Evolutionary conservation across 2,888 invertebrate genomes (phyloP).

Genomic region (Harpalus rubripes): DNA sequence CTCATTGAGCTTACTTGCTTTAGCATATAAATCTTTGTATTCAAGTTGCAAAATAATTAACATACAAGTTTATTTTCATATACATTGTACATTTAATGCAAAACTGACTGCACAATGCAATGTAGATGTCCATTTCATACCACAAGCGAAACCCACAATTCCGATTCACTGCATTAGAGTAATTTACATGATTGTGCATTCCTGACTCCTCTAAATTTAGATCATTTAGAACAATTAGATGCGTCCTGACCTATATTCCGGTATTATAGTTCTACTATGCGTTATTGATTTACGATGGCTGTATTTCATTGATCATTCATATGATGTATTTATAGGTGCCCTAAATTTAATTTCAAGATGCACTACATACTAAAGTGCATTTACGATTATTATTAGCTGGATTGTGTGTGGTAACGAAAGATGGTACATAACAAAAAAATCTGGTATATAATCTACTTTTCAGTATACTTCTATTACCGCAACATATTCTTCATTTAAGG

Average conservation of each 20-base stretch:
- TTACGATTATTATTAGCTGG: neutral
- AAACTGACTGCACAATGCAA: too few relatives aligned
- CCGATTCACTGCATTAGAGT: neutral
- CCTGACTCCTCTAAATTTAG: constrained; percentile 16
- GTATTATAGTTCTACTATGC: constrained; percentile 6
- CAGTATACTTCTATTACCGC: too few relatives aligned
- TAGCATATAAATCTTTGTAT: too few relatives aligned
- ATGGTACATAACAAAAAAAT: too few relatives aligned
- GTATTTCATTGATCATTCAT: constrained; percentile 26
- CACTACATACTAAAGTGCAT: neutral
- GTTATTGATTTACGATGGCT: constrained; percentile 23
- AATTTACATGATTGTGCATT: neutral
- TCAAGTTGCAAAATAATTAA: too few relatives aligned
- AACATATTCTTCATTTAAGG: too few relatives aligned
- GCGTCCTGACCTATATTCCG: constrained; percentile 13
- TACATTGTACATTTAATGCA: too few relatives aligned
- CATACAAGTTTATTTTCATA: too few relatives aligned
- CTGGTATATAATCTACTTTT: too few relatives aligned
- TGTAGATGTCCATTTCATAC: too few relatives aligned
- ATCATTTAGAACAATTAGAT: constrained; percentile 30
- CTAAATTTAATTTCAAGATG: constrained; percentile 13
- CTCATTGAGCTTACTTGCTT: too few relatives aligned
- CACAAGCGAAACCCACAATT: neutral
- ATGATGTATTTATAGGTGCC: constrained; percentile 25
- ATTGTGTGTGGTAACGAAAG: neutral